Base-by-base conservation (phyloP, 2,888 invertebrate species). In the Boloria euphrosyne region DNA sequence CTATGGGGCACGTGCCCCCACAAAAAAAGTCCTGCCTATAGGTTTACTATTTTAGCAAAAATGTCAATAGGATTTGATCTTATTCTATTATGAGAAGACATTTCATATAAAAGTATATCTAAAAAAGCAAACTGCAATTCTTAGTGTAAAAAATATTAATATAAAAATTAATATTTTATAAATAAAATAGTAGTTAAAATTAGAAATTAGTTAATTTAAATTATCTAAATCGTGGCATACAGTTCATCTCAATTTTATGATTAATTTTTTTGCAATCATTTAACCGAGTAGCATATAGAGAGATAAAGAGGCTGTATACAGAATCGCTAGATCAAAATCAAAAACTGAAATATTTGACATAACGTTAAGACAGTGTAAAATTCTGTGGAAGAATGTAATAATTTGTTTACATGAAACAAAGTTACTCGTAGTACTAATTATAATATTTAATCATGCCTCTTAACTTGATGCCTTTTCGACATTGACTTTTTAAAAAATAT, bases 231-330 rank as follows among this genome's bases (percentile, higher is more conserved):
- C 16, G 16, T 13, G 13, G 5, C n/a, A 14, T 3, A 27, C 7
- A 47, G n/a, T 16, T 31, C 27, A 22, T 27, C 46, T 44, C 3
- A 22, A 4, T 22, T 27, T 27, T 13, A 16, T 58, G 16, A 58
- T 46, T 47, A 13, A 47, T 46, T 14, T 7, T 5, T 16, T 0
- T 49, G n/a, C 27, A 31, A 27, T 22, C 27, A 59, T 17, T 49
- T 49, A 17, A 49, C 31, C 7, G 27, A 49, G 27, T 27, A 52
- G 16, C 27, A 52, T 62, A 13, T 62, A 62, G 44, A 43, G 38
- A 49, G 59, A 59, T 49, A 59, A 59, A 49, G 49, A 49, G 59
- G 59, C 17, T 27, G 31, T 59, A 59, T 49, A 49, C 59, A 27
- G 59, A 49, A 59, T 49, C 59, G 47, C 49, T 59, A 59, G 59